Evolutionary conservation across 1,140 invertebrate genomes (phyloP), one percentile per base, ranked within the genome.

Genomic region (Uloborus diversus): DNA sequence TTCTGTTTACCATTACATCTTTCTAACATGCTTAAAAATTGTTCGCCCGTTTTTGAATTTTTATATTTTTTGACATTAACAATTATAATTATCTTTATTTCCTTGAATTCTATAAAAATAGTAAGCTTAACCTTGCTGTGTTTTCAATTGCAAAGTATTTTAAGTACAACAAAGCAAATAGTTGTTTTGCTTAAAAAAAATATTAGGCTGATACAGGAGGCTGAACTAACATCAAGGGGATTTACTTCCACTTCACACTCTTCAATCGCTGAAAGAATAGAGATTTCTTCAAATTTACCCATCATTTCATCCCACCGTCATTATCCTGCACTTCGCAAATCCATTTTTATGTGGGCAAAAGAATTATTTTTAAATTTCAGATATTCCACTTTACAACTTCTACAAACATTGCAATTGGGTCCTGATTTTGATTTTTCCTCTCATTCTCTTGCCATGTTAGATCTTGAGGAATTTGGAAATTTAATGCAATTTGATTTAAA

Each of bases 161-260:
- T 49, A 14, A 3, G 28, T 49, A 35, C 30, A 11, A 37, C 47
- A 25, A 9, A 49, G 3, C 37, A 3, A 32, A 11, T 47, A 61
- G 4, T 7, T 30, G 28, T 37, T 35, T n/a, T 20, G 17, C 2
- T 68, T 9, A 79, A 49, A 61, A 69, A 59, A 64, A 20, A 62
- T 25, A 61, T 79, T 57, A 27, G 64, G 25, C n/a, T 79, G 7
- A 61, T 79, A 30, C 75, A 79, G 35, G 75, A 79, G 33, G 49
- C 64, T 9, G 75, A 79, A 49, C 25, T 79, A 20, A 68, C 61
- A 49, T 62, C 75, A 25, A 33, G 75, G 32, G 75, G 75, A 47
- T 79, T 79, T 17, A 79, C 75, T 0, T 20, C 65, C 25, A 51
- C 75, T 35, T 68, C 75, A 14, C 33, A 49, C 47, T 14, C 28